Evolutionary conservation across 2,888 invertebrate species (phyloP).

Genomic region (Imbricaverruca yamaguchii): DNA sequence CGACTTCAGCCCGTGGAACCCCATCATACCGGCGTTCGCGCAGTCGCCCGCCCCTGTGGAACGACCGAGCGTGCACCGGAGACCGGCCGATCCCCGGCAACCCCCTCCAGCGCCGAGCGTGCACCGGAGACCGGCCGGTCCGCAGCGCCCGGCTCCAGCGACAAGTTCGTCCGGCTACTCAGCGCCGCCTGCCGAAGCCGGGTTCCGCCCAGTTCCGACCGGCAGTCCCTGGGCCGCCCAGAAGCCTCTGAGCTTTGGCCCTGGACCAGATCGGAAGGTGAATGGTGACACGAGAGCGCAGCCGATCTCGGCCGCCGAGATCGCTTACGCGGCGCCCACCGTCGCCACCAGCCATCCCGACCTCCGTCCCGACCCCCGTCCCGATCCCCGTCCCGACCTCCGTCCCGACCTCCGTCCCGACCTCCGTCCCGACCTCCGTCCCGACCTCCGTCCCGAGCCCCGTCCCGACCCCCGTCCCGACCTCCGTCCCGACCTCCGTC

Average conservation of each 20-base stretch:
- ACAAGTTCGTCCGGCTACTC: no score
- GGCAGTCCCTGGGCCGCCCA: no score
- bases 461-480: neutral
- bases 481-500: no score
- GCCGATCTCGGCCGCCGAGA: neutral
- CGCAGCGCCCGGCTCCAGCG: neutral
- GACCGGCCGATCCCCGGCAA: neutral
- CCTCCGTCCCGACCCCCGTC: no score
- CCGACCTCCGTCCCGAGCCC: no score
- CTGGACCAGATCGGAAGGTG: no score
- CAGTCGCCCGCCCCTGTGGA: neutral
- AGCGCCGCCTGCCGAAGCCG: no score
- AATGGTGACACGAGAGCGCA: no score
- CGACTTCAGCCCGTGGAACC: conserved; percentile 18
- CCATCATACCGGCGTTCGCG: conserved; percentile 6
- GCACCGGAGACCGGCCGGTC: neutral
- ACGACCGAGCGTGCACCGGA: neutral
- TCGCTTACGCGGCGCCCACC: neutral
- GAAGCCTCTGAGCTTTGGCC: no score
- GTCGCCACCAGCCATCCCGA: neutral
- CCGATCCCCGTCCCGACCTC: no score
- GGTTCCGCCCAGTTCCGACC: no score
- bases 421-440: no score
- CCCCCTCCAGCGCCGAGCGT: neutral
- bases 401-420: neutral